Evolutionary conservation across 1,140 invertebrate species (phyloP), one percentile per base, ranked within the genome.

Genomic region (Goniozus legneri): DNA sequence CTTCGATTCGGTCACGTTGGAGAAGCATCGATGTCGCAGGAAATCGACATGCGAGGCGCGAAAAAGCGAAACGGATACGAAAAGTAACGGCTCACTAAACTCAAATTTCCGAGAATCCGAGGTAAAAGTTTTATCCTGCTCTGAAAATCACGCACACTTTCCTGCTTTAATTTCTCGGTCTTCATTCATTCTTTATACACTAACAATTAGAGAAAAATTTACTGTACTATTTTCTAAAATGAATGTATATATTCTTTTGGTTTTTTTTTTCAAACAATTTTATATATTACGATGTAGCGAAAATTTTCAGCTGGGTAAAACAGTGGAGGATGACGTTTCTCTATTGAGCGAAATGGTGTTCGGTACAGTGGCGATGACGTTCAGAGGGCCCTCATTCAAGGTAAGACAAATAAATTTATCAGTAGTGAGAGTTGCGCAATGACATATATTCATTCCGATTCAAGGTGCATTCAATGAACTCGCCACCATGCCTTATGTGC

Each of bases 341-440:
- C 75, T 84, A 22, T 73, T 94, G 54, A 87, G 88, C 53, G 92
- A 94, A 80, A 89, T 94, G 85, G 85, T 93, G 56, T 94, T 94
- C 70, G 92, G 92, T 2, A 85, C 89, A 2, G 87, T 91, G 20
- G 86, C 89, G 0, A 88, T 94, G 84, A 88, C 88, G 48, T 92
- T 84, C 72, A 83, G 84, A 61, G 91, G 89, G 34, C 83, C 87
- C 6, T 85, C 88, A n/a, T 78, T 90, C 24, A 93, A 93, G 68
- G 75, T 83, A 32, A 78, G 77, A 58, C 60, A n/a, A n/a, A n/a
- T n/a, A n/a, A n/a, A n/a, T n/a, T n/a, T n/a, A n/a, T n/a, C n/a
- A n/a, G n/a, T n/a, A n/a, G n/a, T n/a, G n/a, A n/a, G n/a, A n/a
- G n/a, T n/a, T n/a, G n/a, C n/a, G n/a, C n/a, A n/a, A n/a, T n/a